Base-by-base conservation (phyloP, 2,888 invertebrate species). In the Mythimna loreyi region DNA sequence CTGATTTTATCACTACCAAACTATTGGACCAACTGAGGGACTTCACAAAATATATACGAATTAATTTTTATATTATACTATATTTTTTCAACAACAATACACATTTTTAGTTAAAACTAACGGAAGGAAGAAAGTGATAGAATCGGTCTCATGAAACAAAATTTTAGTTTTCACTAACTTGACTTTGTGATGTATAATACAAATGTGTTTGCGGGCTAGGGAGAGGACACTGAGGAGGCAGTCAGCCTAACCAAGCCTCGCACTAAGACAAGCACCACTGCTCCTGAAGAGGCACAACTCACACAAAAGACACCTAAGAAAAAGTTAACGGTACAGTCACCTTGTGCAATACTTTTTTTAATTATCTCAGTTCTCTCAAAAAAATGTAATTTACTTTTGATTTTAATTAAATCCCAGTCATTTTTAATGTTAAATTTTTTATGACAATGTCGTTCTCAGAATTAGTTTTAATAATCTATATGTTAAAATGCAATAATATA, bases 271-370 rank as follows among this genome's bases (percentile, higher is more conserved):
- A 95, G 94, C 91, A 95, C 95, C 69, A 95, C 94, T 72, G 94
- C 95, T 80, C 96, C 95, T 63, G 96, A 94, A 90, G 96, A 96
- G 84, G 96, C 94, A 83, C 90, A 94, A 78, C 94, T 96, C 77
- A 95, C 95, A 84, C 95, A 95, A 94, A 96, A 95, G 89, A 95
- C 94, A 87, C 94, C 95, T 86, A 93, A 94, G 94, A 96, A 95
- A 94, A 95, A 94, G 78, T 92, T 87, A 67, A 95, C 94, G 96
- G 96, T 96, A 96, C 85, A 87, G 83, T 84, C 72, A 73, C 73
- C 83, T 80, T 40, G 40, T 40, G 56, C 36, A 75, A 68, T 70
- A 52, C 68, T 65, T 61, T 68, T 91, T 91, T 88, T 91, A 89
- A 92, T 86, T 93, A 92, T 92, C 93, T 95, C 94, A 93, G 90